Conservation (phyloP, 1,140 invertebrate genomes). For the Anadara kagoshimensis region DNA sequence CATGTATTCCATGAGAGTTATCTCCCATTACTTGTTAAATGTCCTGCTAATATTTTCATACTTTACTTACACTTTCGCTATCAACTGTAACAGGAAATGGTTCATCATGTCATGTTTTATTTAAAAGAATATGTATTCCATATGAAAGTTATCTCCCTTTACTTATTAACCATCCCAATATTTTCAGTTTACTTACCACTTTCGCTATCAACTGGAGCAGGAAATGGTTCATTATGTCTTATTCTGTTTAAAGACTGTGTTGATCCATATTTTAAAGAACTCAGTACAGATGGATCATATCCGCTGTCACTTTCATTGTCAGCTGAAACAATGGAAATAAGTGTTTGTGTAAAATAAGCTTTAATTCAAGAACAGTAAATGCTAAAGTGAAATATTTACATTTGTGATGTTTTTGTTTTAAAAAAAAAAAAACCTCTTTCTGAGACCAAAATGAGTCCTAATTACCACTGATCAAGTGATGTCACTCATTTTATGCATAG, state of each 20-base stretch:
- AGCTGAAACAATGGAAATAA: constrained; percentile 49
- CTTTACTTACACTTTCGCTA: neutral
- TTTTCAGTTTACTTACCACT: neutral
- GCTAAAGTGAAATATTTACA: too few relatives aligned
- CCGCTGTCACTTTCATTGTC: constrained; percentile 65
- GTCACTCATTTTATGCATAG: too few relatives aligned
- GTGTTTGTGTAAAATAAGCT: neutral
- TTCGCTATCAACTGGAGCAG: neutral
- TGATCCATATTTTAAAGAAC: constrained; percentile 32
- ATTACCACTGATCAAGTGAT: too few relatives aligned
- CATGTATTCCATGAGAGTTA: too few relatives aligned
- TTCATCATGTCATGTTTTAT: neutral
- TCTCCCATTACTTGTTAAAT: too few relatives aligned
- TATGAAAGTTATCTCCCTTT: too few relatives aligned
- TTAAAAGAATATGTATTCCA: too few relatives aligned
- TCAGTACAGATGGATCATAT: constrained; percentile 51
- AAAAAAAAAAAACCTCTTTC: too few relatives aligned
- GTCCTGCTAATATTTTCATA: too few relatives aligned
- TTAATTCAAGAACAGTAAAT: neutral
- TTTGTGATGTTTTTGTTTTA: too few relatives aligned
- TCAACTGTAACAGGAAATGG: neutral
- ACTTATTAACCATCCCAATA: too few relatives aligned
- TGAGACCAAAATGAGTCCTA: too few relatives aligned
- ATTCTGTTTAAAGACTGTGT: constrained; percentile 21
- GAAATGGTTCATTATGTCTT: neutral